Evolutionary conservation across 37 sponge, comb jelly and placozoan species (phyloP).

Genomic region (Geodia barretti): DNA sequence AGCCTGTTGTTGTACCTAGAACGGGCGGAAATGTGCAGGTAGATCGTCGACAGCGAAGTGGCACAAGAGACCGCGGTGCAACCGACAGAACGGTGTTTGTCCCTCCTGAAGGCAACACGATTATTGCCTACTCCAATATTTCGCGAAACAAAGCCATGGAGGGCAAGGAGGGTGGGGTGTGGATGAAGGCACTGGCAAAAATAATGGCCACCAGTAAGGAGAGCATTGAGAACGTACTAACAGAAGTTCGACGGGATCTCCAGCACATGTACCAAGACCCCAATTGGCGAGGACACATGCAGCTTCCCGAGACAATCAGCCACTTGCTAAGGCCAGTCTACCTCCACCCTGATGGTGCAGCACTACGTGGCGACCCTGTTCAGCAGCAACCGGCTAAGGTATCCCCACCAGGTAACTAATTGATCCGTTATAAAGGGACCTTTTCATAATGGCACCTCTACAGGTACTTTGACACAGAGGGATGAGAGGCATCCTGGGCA

Average conservation of each 20-base stretch:
- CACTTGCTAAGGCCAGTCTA: constrained; percentile 15
- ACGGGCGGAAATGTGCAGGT: neutral
- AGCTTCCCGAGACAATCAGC: constrained; percentile 23
- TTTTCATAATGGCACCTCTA: neutral
- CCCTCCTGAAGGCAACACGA: constrained; percentile 21
- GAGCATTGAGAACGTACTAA: constrained; percentile 21
- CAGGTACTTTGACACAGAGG: neutral
- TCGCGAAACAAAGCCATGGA: constrained; percentile 35
- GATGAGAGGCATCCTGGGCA: constrained; percentile 3
- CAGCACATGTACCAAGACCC: neutral
- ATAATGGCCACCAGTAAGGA: neutral
- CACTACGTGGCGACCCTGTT: neutral
- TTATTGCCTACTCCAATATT: constrained; percentile 52
- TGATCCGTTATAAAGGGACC: neutral
- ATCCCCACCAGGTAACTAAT: neutral
- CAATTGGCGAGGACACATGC: neutral
- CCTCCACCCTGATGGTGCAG: constrained; percentile 5
- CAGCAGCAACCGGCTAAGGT: neutral
- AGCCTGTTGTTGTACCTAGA: constrained; percentile 8
- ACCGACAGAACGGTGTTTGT: neutral
- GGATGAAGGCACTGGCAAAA: constrained; percentile 35
- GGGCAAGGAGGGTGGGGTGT: constrained; percentile 21
- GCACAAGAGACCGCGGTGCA: neutral
- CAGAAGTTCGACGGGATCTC: constrained; percentile 29
- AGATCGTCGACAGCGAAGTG: too few species aligned